Evolutionary conservation across 2,113 vertebrate species (phyloP).

Genomic region (Lanius collurio): DNA sequence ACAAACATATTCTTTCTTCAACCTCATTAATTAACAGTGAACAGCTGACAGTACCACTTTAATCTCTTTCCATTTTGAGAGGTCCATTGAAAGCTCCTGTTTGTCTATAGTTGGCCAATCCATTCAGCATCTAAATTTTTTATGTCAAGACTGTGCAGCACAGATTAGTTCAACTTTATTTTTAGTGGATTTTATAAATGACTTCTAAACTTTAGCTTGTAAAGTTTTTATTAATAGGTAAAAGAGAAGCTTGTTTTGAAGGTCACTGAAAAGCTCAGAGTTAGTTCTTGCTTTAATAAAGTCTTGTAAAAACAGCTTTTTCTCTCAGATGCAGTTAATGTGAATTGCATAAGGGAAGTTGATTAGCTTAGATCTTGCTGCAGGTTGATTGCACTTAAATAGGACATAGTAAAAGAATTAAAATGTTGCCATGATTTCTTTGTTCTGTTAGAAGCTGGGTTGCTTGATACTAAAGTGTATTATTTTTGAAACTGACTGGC

Average conservation of each 20-base stretch:
- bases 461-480: neutral
- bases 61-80: neutral
- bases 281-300: neutral
- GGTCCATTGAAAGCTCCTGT: neutral
- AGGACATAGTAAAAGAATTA: neutral
- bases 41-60: neutral
- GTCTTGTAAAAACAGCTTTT: neutral
- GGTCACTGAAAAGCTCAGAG: neutral
- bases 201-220: neutral
- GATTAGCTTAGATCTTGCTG: neutral
- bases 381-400: neutral
- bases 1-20: neutral
- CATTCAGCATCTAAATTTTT: neutral
- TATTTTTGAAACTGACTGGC: neutral
- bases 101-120: neutral
- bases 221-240: neutral
- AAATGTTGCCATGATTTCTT: neutral
- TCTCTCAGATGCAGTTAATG: neutral
- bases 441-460: neutral
- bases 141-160: neutral
- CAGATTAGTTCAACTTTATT: neutral
- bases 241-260: neutral
- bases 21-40: neutral
- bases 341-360: neutral
- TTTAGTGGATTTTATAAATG: neutral